Conservation (phyloP, 2,797 vertebrate species). For the Acridotheres tristis region DNA sequence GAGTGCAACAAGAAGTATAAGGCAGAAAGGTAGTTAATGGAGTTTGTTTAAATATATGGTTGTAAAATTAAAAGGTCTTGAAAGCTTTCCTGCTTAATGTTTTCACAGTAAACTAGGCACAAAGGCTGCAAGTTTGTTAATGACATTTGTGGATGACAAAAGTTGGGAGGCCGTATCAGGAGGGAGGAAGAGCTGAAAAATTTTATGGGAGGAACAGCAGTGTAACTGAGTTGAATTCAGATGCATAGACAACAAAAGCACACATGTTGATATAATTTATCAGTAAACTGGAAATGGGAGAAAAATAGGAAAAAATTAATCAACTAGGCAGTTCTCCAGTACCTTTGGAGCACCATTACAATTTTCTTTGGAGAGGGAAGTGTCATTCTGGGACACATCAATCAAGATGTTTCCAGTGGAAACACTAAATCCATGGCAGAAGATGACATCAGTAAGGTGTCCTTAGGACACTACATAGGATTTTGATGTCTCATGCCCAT, state of each 20-base stretch:
- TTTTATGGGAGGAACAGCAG: not conserved
- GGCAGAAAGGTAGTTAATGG: not conserved
- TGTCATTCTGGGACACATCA: not conserved
- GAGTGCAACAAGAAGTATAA: not conserved
- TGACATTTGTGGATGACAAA: not conserved
- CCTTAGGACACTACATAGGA: not conserved
- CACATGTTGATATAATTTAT: not conserved
- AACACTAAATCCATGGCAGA: not conserved
- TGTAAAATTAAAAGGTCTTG: not conserved
- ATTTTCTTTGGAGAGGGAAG: not conserved
- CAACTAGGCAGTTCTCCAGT: not conserved
- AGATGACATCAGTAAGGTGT: not conserved
- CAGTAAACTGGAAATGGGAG: not conserved
- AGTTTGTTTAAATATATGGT: not conserved
- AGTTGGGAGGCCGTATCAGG: not conserved
- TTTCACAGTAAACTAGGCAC: not conserved
- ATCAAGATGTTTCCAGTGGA: not conserved
- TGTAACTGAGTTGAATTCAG: not conserved
- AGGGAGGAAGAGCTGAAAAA: not conserved
- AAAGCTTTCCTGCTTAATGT: not conserved
- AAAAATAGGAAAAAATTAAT: not conserved
- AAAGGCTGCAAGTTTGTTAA: not conserved
- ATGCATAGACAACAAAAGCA: not conserved
- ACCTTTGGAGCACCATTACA: fast-evolving
- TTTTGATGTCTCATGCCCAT: not conserved